Conservation (phyloP, 2,888 invertebrate genomes). For the Calliphora vomitoria region DNA sequence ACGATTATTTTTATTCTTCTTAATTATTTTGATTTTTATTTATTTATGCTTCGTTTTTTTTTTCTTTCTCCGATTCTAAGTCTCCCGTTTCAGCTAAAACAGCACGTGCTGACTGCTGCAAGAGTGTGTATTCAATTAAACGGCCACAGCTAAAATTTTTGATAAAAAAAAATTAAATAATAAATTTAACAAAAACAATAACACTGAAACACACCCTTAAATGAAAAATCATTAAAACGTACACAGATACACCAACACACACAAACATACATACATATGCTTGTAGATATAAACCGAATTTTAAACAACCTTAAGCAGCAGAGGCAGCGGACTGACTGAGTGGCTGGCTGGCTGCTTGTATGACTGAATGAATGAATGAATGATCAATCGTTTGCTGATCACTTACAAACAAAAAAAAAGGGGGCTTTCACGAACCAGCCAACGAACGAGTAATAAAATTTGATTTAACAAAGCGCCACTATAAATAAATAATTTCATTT, state of each 20-base stretch:
- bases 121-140: constrained; percentile 67
- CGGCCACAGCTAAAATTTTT: constrained; percentile 39
- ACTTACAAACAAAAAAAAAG: constrained; percentile 37
- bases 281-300: background rate
- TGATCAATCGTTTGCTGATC: constrained; percentile 51
- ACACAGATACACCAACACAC: background rate
- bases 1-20: constrained; percentile 21
- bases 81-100: constrained; percentile 44
- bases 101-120: constrained; percentile 69
- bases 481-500: constrained; percentile 55
- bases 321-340: background rate
- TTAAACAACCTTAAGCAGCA: constrained; percentile 23
- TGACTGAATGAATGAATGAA: background rate
- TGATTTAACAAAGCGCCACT: constrained; percentile 72
- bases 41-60: constrained; percentile 40
- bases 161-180: constrained; percentile 48
- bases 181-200: constrained; percentile 43
- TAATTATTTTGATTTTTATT: constrained; percentile 53
- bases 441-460: constrained; percentile 45
- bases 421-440: constrained; percentile 30
- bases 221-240: constrained; percentile 10
- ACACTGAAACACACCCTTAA: constrained; percentile 7
- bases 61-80: background rate
- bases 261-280: background rate
- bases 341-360: background rate